Evolutionary conservation across 2,113 vertebrate genomes (phyloP), one percentile per base, ranked within the genome.

Genomic region (Cynocephalus volans): DNA sequence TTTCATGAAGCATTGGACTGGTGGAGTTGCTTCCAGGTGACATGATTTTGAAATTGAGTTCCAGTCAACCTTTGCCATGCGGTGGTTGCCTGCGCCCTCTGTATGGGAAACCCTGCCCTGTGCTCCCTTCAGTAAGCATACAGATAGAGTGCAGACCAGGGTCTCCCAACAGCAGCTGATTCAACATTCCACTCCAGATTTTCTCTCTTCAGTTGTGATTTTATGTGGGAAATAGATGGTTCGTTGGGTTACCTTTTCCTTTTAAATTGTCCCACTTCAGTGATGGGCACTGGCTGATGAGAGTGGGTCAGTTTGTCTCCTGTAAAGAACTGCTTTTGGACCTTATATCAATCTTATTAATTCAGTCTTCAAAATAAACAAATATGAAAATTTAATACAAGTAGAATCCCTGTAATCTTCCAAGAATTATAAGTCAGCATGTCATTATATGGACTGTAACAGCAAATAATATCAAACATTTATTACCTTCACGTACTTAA

Each of bases 91-190:
- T 62, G 94, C 87, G 98, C 94, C 96, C 86, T 95, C 97, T 97
- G 96, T 93, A 97, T 95, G 96, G 96, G 96, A 97, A 98, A 97
- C 97, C 95, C 88, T 98, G 96, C 95, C 86, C 98, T 97, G 96
- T 86, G 14, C 91, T 97, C 96, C 96, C 95, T 97, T 96, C 93
- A 96, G 75, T 94, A 92, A 93, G 82, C 70, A 83, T 77, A 96
- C 97, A 98, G 97, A 97, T 89, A 97, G 96, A 96, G 95, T 97
- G 96, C 97, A 98, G 96, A 80, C 96, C 97, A 98, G 96, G 96
- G 94, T 97, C 97, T 98, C 97, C 97, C 93, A 97, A 97, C 97
- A 97, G 97, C 86, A 97, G 96, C 88, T 36, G 8, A 50, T 24
- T 93, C 95, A 89, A 89, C 33, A 73, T 50, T 91, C 48, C 79